Percentiles rank a stretch among this genome's conserved stretches.
phyloP scores from a whole-genome alignment of 2,797 vertebrate genomes.

The Gymnopithys bicolor region DNA sequence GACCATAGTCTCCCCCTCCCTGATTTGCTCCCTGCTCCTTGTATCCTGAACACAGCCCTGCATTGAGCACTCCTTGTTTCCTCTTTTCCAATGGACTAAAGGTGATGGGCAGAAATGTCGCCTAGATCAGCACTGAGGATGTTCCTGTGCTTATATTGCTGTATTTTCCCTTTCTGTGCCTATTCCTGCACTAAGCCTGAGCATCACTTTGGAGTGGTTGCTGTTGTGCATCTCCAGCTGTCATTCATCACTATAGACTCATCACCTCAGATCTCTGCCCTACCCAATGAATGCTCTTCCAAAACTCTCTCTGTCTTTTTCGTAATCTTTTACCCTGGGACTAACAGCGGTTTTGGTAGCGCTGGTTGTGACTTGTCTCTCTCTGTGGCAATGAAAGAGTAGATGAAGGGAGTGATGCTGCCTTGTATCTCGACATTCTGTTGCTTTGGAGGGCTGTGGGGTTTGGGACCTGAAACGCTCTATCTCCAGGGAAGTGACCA shows the following conservation, averaged over 20 bases:
- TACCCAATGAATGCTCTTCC: background rate
- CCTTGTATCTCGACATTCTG: background rate
- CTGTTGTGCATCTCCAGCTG: background rate
- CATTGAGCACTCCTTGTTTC: rapidly evolving
- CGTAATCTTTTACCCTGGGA: background rate
- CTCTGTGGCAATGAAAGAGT: background rate
- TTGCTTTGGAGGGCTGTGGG: background rate
- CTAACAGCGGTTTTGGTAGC: background rate
- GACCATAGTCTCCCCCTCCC: rapidly evolving
- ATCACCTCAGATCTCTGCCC: background rate
- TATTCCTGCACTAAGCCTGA: background rate
- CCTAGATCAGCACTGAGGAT: background rate
- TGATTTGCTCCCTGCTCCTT: background rate
- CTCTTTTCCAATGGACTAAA: background rate
- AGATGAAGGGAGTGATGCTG: background rate
- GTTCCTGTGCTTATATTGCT: background rate
- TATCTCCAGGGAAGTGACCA: background rate
- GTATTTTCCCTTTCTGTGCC: background rate
- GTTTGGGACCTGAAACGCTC: background rate
- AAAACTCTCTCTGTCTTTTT: background rate
- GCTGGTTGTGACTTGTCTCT: background rate
- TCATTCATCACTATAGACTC: background rate
- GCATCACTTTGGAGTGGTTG: background rate
- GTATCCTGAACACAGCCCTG: background rate
- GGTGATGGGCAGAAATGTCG: background rate